These are phyloP conservation scores for Donacobius atricapilla DNA, from an alignment of 2,113 vertebrate species.

Conservation along the genomic window DNA sequence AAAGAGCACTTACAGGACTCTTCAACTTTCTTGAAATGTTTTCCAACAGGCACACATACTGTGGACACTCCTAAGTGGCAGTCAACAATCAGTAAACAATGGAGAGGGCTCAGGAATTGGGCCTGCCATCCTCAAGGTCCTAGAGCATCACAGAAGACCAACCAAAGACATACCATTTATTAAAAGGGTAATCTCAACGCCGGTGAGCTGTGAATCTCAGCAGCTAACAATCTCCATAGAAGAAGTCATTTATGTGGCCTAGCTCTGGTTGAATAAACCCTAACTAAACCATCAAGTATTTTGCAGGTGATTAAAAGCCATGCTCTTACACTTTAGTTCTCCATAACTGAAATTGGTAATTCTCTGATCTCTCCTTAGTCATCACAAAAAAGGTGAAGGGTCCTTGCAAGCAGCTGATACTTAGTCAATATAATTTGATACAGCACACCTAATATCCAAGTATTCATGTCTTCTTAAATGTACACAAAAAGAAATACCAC, in stretches of 20 bases:
- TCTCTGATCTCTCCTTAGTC: not conserved
- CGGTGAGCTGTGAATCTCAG: not conserved
- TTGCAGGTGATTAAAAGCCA: not conserved
- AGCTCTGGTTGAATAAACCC: not conserved
- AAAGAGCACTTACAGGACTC: not conserved
- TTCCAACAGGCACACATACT: not conserved
- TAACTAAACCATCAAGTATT: not conserved
- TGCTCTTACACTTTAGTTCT: not conserved
- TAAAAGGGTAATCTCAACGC: not conserved
- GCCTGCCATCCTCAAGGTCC: not conserved
- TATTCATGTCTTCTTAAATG: not conserved
- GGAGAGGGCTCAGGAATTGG: not conserved
- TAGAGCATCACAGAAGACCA: not conserved
- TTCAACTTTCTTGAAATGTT: not conserved
- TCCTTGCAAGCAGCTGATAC: not conserved
- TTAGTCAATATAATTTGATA: not conserved
- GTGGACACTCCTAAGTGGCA: not conserved
- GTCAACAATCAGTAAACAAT: not conserved
- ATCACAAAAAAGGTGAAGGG: not conserved
- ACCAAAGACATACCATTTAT: not conserved
- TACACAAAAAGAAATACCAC: not conserved
- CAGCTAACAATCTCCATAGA: not conserved
- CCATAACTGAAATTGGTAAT: not conserved
- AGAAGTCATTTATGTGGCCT: not conserved
- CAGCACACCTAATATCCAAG: not conserved